Evolutionary conservation across 2,113 vertebrate species (phyloP), one percentile per base, ranked within the genome.

Genomic region (Canis aureus): DNA sequence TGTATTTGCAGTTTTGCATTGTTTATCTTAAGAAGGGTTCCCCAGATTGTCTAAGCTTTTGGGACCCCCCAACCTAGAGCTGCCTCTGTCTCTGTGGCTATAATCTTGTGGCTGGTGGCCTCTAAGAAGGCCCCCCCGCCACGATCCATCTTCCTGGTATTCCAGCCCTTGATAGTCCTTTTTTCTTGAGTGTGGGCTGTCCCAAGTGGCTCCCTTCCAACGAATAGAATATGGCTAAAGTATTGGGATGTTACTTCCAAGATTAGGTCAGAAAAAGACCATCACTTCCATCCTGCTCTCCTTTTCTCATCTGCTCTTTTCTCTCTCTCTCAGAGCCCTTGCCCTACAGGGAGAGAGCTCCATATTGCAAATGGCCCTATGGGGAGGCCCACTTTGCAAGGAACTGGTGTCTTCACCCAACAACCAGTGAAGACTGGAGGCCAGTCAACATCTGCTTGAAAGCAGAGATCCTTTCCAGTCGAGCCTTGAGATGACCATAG

Each of bases 1-100:
- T 96, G 10, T 35, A 88, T 87, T 76, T 92, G 59, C n/a, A 91
- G 78, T 43, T 92, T 49, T 97, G 11, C 35, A 15, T 96, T 85
- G 11, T 91, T 94, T 96, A 60, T 81, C 22, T 90, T 88, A 35
- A 62, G 88, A 94, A 91, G 20, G 1, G 17, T 84, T 91, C 11
- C 43, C 15, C 10, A 59, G 8, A 79, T 89, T 59, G 17, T 79
- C 2, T 83, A 71, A 91, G 12, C 53, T 82, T 79, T 11, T 43
- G 43, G 55, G 27, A 17, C 4, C n/a, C 32, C 25, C 22, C 64
- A 74, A 43, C 20, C 49, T 27, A n/a, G 43, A 84, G 71, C n/a
- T 87, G 19, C 29, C 7, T 71, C 43, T 43, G 43, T n/a, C 16
- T 97, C 87, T 96, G 23, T 94, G 78, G 59, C 66, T 94, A 23